Percentiles rank a stretch among this genome's conserved stretches.
Evolutionary conservation across 2,113 vertebrate genomes (phyloP).

Genomic region (Aphelocoma coerulescens): DNA sequence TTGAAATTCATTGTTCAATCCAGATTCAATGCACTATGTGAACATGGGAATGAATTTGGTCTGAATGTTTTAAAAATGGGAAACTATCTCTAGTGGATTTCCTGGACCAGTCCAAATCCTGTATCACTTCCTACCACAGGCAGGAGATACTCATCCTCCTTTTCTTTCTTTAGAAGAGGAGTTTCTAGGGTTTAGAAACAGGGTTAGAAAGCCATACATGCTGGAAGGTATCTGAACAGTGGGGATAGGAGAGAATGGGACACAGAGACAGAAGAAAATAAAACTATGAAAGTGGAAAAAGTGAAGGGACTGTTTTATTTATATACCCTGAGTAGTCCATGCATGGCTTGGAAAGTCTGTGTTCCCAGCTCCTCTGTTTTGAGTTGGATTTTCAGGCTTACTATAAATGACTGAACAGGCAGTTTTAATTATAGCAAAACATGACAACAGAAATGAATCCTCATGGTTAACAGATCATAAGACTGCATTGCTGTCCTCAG

Average conservation of each 20-base stretch:
- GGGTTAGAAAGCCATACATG: neutral
- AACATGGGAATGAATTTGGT: neutral
- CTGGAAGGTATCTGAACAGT: neutral
- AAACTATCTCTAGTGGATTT: neutral
- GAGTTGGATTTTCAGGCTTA: constrained; percentile 6
- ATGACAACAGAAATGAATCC: constrained; percentile 57
- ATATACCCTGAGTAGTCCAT: neutral
- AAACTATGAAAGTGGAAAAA: neutral
- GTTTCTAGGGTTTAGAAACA: neutral
- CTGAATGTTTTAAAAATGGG: neutral
- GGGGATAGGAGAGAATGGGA: neutral
- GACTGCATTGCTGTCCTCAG: constrained; percentile 10
- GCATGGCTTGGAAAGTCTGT: neutral
- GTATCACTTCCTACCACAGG: neutral
- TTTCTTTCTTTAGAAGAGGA: neutral
- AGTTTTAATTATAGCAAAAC: constrained; percentile 64
- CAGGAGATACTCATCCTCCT: neutral
- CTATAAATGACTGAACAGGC: constrained; percentile 52
- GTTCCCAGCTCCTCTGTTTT: neutral
- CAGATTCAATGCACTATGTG: neutral
- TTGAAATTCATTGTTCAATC: neutral
- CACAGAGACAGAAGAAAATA: neutral
- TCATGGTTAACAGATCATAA: constrained; percentile 34
- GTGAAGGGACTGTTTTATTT: constrained; percentile 13
- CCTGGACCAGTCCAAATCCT: neutral